Percentiles rank a stretch among this genome's conserved stretches.
Conservation (phyloP, 2,113 vertebrate genomes). For the Rhagologus leucostigma region DNA sequence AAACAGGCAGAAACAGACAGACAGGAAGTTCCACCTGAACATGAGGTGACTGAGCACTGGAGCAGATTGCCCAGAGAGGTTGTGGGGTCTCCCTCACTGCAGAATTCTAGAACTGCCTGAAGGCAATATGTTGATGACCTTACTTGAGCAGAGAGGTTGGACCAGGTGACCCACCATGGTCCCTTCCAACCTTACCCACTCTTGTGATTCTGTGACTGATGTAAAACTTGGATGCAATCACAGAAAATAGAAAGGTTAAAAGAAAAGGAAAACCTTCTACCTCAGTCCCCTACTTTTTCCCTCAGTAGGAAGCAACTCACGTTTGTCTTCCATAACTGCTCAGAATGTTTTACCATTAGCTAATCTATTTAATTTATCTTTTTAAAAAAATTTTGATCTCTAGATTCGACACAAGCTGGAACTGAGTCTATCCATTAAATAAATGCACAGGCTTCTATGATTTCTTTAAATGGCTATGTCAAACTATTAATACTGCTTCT, state of each 20-base stretch:
- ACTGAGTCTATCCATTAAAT: not conserved
- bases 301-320: not conserved
- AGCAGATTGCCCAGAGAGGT: not conserved
- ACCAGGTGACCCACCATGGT: not conserved
- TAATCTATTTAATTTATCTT: not conserved
- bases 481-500: not conserved
- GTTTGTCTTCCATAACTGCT: not conserved
- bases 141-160: not conserved
- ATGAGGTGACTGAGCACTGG: not conserved
- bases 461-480: not conserved
- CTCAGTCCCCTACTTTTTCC: not conserved
- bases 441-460: not conserved
- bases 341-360: not conserved
- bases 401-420: not conserved
- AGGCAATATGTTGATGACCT: rapidly evolving
- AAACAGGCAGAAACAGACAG: not conserved
- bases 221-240: not conserved
- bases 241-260: not conserved
- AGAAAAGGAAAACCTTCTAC: not conserved
- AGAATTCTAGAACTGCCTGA: not conserved
- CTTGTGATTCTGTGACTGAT: not conserved
- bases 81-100: not conserved
- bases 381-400: not conserved
- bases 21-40: not conserved
- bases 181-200: not conserved